phyloP scores from a whole-genome alignment of 2,888 invertebrate species.

The Chesias legatella region DNA sequence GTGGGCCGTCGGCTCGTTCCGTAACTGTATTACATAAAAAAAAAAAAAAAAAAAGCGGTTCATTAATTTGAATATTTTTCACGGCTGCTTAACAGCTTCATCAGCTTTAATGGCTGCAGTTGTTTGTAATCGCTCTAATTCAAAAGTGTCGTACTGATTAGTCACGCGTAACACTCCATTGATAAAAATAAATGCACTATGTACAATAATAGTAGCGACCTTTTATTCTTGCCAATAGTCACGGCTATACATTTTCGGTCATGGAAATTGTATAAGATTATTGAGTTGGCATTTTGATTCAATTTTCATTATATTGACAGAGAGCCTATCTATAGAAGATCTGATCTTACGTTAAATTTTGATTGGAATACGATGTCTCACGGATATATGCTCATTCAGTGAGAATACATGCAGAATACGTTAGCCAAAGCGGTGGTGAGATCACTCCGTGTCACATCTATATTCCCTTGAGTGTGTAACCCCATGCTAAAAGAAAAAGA shows the following conservation, averaged over 20 bases:
- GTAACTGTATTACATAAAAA: too few species aligned
- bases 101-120: constrained; percentile 22
- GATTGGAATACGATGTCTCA: too few species aligned
- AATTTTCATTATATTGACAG: constrained; percentile 1
- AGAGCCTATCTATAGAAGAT: too few species aligned
- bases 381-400: too few species aligned
- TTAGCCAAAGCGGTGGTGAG: too few species aligned
- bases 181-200: constrained; percentile 60
- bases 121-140: constrained; percentile 23
- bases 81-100: constrained; percentile 36
- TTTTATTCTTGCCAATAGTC: constrained; percentile 47
- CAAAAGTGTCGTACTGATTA: constrained; percentile 48
- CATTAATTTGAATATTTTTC: constrained; percentile 25
- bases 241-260: constrained; percentile 34
- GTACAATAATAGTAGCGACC: constrained; percentile 52
- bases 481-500: too few species aligned
- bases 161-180: constrained; percentile 67
- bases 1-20: too few species aligned
- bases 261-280: constrained; percentile 10
- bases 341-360: too few species aligned
- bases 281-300: constrained; percentile 1
- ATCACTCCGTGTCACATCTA: too few species aligned
- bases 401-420: too few species aligned
- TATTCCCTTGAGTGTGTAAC: too few species aligned
- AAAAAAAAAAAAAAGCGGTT: too few species aligned